These are phyloP conservation scores for Gorsachius magnificus DNA, from an alignment of 2,797 vertebrate species.

Conservation along the genomic window DNA sequence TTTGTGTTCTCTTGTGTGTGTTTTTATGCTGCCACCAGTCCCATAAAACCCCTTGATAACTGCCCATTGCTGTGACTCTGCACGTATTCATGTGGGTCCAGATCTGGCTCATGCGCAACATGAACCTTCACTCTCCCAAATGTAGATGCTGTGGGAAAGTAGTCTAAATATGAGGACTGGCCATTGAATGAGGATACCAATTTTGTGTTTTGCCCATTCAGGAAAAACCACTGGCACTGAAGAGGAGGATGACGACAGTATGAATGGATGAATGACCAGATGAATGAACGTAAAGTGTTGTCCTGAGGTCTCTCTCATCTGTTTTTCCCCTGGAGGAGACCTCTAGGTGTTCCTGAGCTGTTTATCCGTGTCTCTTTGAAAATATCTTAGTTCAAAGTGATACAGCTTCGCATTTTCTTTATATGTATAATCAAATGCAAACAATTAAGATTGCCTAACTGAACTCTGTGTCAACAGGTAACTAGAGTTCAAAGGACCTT, in stretches of 20 bases:
- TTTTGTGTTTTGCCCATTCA: background rate
- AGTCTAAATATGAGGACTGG: background rate
- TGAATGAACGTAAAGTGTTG: background rate
- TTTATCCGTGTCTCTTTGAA: background rate
- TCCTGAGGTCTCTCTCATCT: background rate
- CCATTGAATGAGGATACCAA: background rate
- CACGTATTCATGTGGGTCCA: background rate
- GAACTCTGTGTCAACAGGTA: constrained; percentile 48
- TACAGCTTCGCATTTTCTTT: constrained; percentile 34
- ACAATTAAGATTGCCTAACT: constrained; percentile 60
- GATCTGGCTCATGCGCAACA: rapidly evolving
- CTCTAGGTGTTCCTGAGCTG: background rate
- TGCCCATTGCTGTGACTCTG: background rate
- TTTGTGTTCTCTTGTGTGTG: background rate
- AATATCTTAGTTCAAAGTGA: constrained; percentile 23
- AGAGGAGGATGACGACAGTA: background rate
- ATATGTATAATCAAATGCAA: constrained; percentile 59
- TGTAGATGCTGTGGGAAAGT: background rate
- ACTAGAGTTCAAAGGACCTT: constrained; percentile 59
- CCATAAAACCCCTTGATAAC: background rate
- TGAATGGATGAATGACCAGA: background rate
- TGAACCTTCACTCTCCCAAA: background rate
- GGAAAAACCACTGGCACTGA: background rate
- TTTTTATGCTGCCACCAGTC: background rate
- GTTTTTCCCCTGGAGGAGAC: background rate